Evolutionary conservation across 1,140 invertebrate species (phyloP), one percentile per base, ranked within the genome.

Genomic region (Brachionus rotundiformis): DNA sequence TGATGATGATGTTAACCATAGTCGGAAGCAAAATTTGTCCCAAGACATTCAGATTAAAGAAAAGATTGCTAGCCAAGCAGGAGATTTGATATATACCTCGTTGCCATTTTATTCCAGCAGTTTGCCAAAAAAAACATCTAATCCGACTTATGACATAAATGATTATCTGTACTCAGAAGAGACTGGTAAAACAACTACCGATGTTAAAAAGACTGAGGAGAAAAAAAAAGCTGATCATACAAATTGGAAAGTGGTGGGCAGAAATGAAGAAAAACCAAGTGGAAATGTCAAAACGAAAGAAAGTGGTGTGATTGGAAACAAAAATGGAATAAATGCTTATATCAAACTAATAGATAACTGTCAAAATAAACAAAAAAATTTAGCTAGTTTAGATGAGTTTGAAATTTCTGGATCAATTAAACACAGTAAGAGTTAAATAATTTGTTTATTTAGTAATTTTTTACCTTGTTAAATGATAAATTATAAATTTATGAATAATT

Each of bases 261-360:
- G 8, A 29, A 36, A 36, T 63, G 11, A 68, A 33, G n/a, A 16
- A 19, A 68, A 68, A 16, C 1, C 16, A 36, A 19, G 11, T 13
- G 16, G 5, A 6, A 68, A 68, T 68, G n/a, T 6, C 7, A 36
- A 13, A 29, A 36, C 16, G 6, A 54, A 54, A 36, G 63, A 68
- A n/a, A 68, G 16, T 68, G 63, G 29, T 19, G 8, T 16, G 11
- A 31, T 68, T 5, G 36, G n/a, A 13, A 33, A 68, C 11, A 33
- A 36, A 68, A 33, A 68, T 68, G 63, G 63, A 68, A 68, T 68
- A 36, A 68, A 68, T 23, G 63, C 63, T 1, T 68, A 33, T 68
- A 68, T 68, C 10, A 68, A 68, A 68, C 11, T 68, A 8, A 68
- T 68, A 31, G 63, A 68, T 36, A 8, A 1, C 3, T 36, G n/a